phyloP scores from a whole-genome alignment of 2,113 vertebrate genomes.

The Eptatretus burgeri region DNA sequence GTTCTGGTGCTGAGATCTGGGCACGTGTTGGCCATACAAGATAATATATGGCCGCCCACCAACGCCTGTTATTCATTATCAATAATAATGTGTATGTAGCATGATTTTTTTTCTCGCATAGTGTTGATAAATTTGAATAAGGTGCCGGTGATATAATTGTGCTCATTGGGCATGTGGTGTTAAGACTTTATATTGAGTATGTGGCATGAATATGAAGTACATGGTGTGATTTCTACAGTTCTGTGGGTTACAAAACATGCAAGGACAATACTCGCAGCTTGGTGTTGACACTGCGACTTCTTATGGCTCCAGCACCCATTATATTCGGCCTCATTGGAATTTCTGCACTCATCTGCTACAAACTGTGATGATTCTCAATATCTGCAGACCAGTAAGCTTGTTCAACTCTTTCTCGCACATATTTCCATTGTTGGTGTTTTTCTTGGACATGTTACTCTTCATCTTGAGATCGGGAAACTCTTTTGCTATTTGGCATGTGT shows the following conservation, averaged over 20 bases:
- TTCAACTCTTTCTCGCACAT: too few species aligned
- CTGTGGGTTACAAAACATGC: conserved; percentile 22
- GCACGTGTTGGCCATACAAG: not conserved
- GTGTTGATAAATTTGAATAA: not conserved
- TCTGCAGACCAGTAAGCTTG: too few species aligned
- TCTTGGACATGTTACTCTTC: too few species aligned
- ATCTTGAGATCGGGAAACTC: too few species aligned
- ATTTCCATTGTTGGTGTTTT: too few species aligned
- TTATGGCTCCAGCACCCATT: conserved; percentile 21
- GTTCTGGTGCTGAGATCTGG: too few species aligned
- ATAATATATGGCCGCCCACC: not conserved
- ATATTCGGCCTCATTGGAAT: conserved; percentile 20
- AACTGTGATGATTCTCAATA: not conserved
- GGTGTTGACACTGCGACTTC: conserved; percentile 17
- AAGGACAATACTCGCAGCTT: conserved; percentile 14
- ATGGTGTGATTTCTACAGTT: conserved; percentile 14
- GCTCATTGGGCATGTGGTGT: not conserved
- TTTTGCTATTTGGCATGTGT: too few species aligned
- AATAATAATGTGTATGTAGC: not conserved
- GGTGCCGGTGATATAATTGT: not conserved
- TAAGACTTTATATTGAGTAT: not conserved
- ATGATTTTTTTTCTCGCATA: not conserved
- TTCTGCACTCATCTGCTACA: conserved; percentile 18
- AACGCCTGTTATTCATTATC: not conserved
- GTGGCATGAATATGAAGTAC: not conserved